A percentile compares a stretch with the other conserved stretches of the same genome.
Conservation (phyloP, 2,113 vertebrate species). For the Pachyramphus minor region DNA sequence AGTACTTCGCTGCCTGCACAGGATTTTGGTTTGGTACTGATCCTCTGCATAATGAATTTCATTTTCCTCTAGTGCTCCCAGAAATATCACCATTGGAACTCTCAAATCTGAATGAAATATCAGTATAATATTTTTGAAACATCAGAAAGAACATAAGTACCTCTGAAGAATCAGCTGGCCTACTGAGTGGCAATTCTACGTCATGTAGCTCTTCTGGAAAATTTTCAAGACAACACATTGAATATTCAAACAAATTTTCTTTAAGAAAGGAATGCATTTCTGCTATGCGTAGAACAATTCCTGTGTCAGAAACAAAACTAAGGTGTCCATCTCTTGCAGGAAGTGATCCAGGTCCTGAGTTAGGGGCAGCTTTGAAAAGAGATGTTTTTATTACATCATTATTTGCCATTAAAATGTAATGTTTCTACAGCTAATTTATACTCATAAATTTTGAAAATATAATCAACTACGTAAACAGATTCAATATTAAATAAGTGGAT, state of each 20-base stretch:
- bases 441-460: not conserved
- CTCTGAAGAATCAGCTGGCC: constrained; percentile 13
- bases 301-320: constrained; percentile 67
- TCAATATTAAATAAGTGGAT: not conserved
- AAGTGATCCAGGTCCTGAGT: constrained; percentile 33
- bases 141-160: constrained; percentile 27
- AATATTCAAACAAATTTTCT: constrained; percentile 72
- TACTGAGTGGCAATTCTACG: not conserved
- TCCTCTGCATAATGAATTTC: not conserved
- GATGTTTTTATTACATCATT: not conserved
- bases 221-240: constrained; percentile 69
- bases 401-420: not conserved
- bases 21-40: not conserved
- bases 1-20: not conserved
- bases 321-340: constrained; percentile 54
- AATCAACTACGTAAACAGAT: not conserved
- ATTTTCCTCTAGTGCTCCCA: not conserved
- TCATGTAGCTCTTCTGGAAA: constrained; percentile 67
- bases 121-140: not conserved
- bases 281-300: constrained; percentile 72
- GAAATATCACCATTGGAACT: not conserved
- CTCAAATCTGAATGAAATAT: not conserved
- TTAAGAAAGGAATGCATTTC: constrained; percentile 80
- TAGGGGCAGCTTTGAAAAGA: constrained; percentile 50
- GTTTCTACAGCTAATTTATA: not conserved